Evolutionary conservation across 1,140 invertebrate genomes (phyloP), one percentile per base, ranked within the genome.

Genomic region (Oedothorax gibbosus): DNA sequence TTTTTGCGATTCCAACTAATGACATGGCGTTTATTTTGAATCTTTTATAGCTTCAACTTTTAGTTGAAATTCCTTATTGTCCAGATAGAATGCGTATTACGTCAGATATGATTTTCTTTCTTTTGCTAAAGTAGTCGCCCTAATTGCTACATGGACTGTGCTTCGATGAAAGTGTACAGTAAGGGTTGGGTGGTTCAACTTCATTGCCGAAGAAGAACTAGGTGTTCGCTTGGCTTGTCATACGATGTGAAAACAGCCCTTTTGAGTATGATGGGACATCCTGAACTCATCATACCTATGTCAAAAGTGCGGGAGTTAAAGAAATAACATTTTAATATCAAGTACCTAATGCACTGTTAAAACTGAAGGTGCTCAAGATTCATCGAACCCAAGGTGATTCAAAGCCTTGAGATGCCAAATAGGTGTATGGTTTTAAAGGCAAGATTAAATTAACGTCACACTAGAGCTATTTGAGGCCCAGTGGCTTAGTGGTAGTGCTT

Each of bases 121-220:
- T 64, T 51, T 51, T 51, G 64, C 35, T 64, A 68, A 68, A 68
- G 12, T 53, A 79, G 60, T 11, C n/a, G 78, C 21, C 78, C 78
- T 81, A 81, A 81, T 68, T 81, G 66, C 56, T 71, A 49, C 68
- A 60, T 81, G 66, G 64, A 71, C 78, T 81, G 78, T 81, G 66
- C 56, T 57, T 81, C 68, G 53, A 79, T 35, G 65, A 56, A 71
- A 69, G 56, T 51, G n/a, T 49, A 57, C 50, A 49, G 49, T 18
- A 51, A 15, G 66, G 49, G 21, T 20, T 49, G 66, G 20, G 35
- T 51, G 66, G 78, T 81, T 81, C 78, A 71, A 81, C 78, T 81
- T 81, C 78, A 81, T 81, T 60, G 78, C 78, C 66, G 77, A 71
- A 81, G 21, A 81, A 81, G 78, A 81, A 81, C 54, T 65, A 35